Base-by-base conservation (phyloP, 2,113 vertebrate species). In the Gallinago jamesoni region DNA sequence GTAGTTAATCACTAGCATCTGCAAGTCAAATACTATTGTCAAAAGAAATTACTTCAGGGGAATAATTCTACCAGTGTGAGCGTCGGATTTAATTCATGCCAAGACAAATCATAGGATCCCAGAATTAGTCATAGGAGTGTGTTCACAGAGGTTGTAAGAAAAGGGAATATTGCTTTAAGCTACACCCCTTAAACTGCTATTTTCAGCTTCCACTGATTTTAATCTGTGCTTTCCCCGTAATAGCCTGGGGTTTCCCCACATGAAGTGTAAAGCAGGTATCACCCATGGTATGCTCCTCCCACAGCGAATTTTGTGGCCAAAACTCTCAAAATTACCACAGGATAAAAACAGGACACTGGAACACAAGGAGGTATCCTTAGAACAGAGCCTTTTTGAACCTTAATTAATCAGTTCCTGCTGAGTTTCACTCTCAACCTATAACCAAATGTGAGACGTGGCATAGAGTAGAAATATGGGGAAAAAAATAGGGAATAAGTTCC, bases 41-140 rank as follows among this genome's bases (percentile, higher is more conserved):
- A 89, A 80, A 91, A 85, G 75, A 91, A 96, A 93, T 87, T 30
- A 91, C 47, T 94, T 93, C 63, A 73, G 64, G n/a, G 37, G 60
- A 91, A 78, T 88, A 73, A 93, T 92, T 95, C 92, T 91, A 83
- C 72, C 48, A 87, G 66, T 27, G 5, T 25, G 69, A 90, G 67
- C 68, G 50, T 31, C 69, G 50, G 19, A 92, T 91, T 93, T 93
- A 95, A 93, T 93, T 93, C 72, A 73, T 80, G 50, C 52, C 37
- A 87, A 93, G 88, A 75, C 77, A 95, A 93, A 92, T 70, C 87
- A 66, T 1, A 92, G 86, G 57, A 92, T 77, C 83, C 75, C 77
- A 91, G 81, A 93, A 91, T 92, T 87, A 94, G 92, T 93, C 84
- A 73, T 4, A 80, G 60, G 77, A 88, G 25, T 9, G 60, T 20